Conservation (phyloP, 37 sponge, comb jelly and placozoan genomes). For the Spongilla lacustris region DNA sequence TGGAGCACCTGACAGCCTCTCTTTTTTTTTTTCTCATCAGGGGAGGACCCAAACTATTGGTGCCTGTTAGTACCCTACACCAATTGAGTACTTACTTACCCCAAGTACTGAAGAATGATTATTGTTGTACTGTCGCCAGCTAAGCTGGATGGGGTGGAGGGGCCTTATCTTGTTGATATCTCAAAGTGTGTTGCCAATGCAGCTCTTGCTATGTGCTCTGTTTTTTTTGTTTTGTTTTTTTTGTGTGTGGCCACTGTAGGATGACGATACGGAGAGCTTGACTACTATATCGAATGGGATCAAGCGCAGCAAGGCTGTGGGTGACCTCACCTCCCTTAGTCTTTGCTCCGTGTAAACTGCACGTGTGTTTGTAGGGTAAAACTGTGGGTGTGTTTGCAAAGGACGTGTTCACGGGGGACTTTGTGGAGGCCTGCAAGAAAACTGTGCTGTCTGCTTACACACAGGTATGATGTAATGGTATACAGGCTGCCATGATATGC, state of each 20-base stretch:
- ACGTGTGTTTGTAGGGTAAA: constrained; percentile 58
- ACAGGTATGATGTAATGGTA: background rate
- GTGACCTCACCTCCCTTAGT: background rate
- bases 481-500: too few relatives aligned
- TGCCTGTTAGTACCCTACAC: too few relatives aligned
- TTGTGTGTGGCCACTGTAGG: background rate
- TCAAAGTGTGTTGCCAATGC: too few relatives aligned
- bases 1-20: too few relatives aligned
- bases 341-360: background rate
- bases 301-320: constrained; percentile 61
- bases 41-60: too few relatives aligned
- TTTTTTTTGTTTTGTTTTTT: too few relatives aligned
- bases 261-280: constrained; percentile 8
- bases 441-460: constrained; percentile 12
- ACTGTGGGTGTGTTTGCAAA: constrained; percentile 80
- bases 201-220: too few relatives aligned
- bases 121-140: too few relatives aligned
- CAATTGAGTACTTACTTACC: too few relatives aligned
- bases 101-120: too few relatives aligned
- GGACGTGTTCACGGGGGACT: constrained; percentile 76
- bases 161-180: too few relatives aligned
- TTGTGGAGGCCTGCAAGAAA: constrained; percentile 76
- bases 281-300: constrained; percentile 38
- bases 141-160: background rate
- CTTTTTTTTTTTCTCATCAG: too few relatives aligned